phyloP scores from a whole-genome alignment of 1,140 invertebrate species.

The Bicyclus anynana region DNA sequence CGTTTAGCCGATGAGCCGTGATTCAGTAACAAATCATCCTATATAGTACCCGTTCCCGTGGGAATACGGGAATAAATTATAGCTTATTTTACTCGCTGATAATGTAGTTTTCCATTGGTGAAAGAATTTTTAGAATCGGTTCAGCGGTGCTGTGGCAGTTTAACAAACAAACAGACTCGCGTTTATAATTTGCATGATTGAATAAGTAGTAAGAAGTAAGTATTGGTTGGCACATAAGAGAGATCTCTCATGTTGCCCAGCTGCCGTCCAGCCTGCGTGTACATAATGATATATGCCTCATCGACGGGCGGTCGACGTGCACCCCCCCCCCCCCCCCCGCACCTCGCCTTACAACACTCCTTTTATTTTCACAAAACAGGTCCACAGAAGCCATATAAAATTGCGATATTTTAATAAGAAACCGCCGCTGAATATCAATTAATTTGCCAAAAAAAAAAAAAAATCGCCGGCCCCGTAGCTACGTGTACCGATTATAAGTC shows the following conservation, averaged over 20 bases:
- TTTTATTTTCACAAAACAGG: slow-evolving; percentile 57
- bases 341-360: slow-evolving; percentile 29
- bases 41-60: too few relatives aligned
- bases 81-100: too few relatives aligned
- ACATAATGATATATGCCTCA: slow-evolving; percentile 57
- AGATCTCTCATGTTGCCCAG: slow-evolving; percentile 51
- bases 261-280: slow-evolving; percentile 40
- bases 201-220: slow-evolving; percentile 39
- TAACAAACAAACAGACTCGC: not conserved
- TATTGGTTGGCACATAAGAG: slow-evolving; percentile 46
- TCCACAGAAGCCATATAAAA: slow-evolving; percentile 62
- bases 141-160: too few relatives aligned
- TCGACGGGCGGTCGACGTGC: slow-evolving; percentile 22
- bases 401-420: slow-evolving; percentile 72
- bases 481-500: slow-evolving; percentile 41
- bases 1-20: too few relatives aligned
- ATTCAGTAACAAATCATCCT: too few relatives aligned
- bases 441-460: slow-evolving; percentile 56
- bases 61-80: too few relatives aligned
- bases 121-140: too few relatives aligned
- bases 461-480: slow-evolving; percentile 32
- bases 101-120: too few relatives aligned
- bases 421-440: slow-evolving; percentile 61
- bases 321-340: slow-evolving; percentile 31
- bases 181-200: not conserved